A percentile compares a stretch with the other conserved stretches of the same genome.
These are phyloP conservation scores for Burhinus oedicnemus DNA, from an alignment of 2,113 vertebrate genomes.

Conservation along the genomic window DNA sequence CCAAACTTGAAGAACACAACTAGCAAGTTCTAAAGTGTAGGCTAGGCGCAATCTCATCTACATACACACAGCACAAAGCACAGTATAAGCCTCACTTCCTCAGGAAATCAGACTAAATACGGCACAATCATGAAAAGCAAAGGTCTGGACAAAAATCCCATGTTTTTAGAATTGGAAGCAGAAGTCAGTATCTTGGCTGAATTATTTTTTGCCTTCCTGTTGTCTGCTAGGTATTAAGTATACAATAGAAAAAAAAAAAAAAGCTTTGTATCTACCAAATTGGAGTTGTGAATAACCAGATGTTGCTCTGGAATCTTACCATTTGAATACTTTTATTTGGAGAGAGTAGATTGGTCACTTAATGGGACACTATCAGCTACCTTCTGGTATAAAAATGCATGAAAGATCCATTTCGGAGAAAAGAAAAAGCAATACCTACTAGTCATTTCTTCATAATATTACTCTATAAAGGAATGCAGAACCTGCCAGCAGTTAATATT, in stretches of 20 bases:
- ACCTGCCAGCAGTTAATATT: conserved; percentile 45
- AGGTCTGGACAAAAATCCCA: conserved; percentile 38
- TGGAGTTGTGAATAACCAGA: background rate
- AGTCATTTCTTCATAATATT: conserved; percentile 1
- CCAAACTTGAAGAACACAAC: background rate
- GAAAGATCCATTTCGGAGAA: background rate
- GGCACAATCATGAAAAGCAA: conserved; percentile 23
- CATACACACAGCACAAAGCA: conserved; percentile 21
- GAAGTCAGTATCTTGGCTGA: conserved; percentile 27
- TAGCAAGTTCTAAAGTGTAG: conserved; percentile 24
- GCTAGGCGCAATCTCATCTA: conserved; percentile 21
- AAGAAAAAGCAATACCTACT: background rate
- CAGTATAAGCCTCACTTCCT: conserved; percentile 33
- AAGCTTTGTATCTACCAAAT: background rate
- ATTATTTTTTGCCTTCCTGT: conserved; percentile 29
- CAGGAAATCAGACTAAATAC: conserved; percentile 52
- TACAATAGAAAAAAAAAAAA: background rate
- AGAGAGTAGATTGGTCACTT: background rate
- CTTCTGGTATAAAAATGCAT: background rate
- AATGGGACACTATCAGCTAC: background rate
- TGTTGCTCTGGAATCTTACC: background rate
- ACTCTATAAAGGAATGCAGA: conserved; percentile 14
- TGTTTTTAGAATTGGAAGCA: background rate
- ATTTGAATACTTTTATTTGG: background rate
- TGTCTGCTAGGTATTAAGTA: background rate